These are phyloP conservation scores for Parnassius orleans DNA, from an alignment of 2,888 invertebrate species.

Conservation along the genomic window DNA sequence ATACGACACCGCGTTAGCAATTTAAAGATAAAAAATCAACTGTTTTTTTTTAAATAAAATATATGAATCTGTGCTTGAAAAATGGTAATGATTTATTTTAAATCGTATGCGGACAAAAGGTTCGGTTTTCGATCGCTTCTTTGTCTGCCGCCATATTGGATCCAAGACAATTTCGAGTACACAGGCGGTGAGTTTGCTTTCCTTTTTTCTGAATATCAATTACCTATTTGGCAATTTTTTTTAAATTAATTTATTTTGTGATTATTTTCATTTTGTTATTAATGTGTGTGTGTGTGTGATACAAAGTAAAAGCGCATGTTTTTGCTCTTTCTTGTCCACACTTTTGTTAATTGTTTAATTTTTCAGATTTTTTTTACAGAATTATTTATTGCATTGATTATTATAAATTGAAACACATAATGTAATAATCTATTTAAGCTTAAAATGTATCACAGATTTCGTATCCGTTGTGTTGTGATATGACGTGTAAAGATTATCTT, in stretches of 20 bases:
- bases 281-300: no score
- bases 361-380: neutral
- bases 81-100: slow-evolving; percentile 6
- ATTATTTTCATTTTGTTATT: slow-evolving; percentile 2
- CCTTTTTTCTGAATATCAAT: slow-evolving; percentile 40
- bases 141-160: slow-evolving; percentile 58
- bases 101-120: slow-evolving; percentile 29
- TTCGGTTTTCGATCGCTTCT: slow-evolving; percentile 39
- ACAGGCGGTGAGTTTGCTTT: slow-evolving; percentile 54
- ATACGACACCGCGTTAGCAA: slow-evolving; percentile 34
- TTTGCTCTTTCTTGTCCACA: neutral
- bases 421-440: neutral
- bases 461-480: slow-evolving; percentile 2
- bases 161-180: slow-evolving; percentile 36
- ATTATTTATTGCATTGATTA: neutral
- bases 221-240: slow-evolving; percentile 1
- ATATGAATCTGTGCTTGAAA: slow-evolving; percentile 28
- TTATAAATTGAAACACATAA: neutral
- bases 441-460: slow-evolving; percentile 16
- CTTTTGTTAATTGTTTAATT: slow-evolving; percentile 1
- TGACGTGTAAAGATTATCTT: slow-evolving; percentile 5
- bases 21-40: slow-evolving; percentile 37
- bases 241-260: neutral
- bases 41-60: slow-evolving; percentile 15
- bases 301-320: no score